Evolutionary conservation across 2,113 vertebrate species (phyloP).

Genomic region (Regulus satrapa): DNA sequence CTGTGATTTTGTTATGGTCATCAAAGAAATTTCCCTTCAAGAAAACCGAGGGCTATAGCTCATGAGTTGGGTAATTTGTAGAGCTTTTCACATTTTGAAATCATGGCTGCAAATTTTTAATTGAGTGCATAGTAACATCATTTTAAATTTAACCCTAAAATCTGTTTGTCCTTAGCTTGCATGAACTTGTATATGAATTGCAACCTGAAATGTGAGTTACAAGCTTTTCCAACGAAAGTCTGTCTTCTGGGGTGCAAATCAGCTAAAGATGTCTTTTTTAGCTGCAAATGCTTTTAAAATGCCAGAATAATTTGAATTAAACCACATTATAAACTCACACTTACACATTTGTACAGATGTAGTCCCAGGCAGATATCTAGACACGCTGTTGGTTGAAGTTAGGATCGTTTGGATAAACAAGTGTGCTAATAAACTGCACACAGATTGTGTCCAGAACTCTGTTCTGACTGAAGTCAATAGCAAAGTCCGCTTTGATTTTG

Average conservation of each 20-base stretch:
- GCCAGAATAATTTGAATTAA: slow-evolving; percentile 18
- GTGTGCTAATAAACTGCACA: slow-evolving; percentile 43
- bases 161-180: not conserved
- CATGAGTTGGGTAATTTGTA: slow-evolving; percentile 26
- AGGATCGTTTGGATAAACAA: not conserved
- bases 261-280: slow-evolving; percentile 21
- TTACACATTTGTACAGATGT: not conserved
- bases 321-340: slow-evolving; percentile 37
- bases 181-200: not conserved
- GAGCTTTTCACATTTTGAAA: slow-evolving; percentile 3
- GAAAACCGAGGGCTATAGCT: slow-evolving; percentile 1
- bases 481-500: slow-evolving; percentile 39
- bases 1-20: slow-evolving; percentile 37
- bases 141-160: slow-evolving; percentile 41
- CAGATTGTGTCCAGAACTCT: slow-evolving; percentile 30
- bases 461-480: slow-evolving; percentile 11
- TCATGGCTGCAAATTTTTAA: slow-evolving; percentile 33
- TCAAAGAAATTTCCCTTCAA: slow-evolving; percentile 47
- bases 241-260: not conserved
- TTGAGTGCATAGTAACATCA: not conserved
- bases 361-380: not conserved
- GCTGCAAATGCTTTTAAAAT: slow-evolving; percentile 1
- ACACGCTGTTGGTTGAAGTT: not conserved
- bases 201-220: not conserved
- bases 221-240: not conserved